These are phyloP conservation scores for Venustaconcha ellipsiformis DNA, from an alignment of 1,140 invertebrate species.

Conservation along the genomic window DNA sequence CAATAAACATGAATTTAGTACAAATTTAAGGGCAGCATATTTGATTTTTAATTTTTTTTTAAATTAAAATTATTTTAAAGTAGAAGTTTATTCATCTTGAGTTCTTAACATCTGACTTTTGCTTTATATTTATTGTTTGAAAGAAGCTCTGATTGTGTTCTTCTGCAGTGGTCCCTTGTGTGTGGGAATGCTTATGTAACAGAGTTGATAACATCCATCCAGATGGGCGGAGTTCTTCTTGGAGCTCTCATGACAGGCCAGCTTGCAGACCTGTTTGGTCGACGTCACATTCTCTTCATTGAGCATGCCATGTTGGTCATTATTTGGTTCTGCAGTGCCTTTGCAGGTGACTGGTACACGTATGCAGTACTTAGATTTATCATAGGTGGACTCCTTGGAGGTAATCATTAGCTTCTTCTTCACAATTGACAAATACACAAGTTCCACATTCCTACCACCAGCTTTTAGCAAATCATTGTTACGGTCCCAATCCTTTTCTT, in stretches of 20 bases:
- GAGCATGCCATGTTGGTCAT: constrained; percentile 46
- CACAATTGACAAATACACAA: no score
- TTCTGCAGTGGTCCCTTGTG: constrained; percentile 47
- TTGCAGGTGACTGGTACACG: constrained; percentile 47
- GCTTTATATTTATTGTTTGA: no score
- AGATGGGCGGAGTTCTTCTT: constrained; percentile 55
- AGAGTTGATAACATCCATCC: constrained; percentile 49
- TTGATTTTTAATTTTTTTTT: no score
- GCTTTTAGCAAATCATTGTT: no score
- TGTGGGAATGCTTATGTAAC: constrained; percentile 42
- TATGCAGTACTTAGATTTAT: constrained; percentile 51
- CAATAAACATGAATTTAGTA: no score
- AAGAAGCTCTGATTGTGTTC: background rate
- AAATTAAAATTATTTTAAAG: no score
- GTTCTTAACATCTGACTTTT: no score
- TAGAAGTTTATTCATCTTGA: no score
- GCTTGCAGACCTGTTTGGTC: constrained; percentile 53
- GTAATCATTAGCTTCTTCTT: constrained; percentile 21
- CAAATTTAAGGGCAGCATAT: no score
- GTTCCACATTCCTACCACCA: no score
- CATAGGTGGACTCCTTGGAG: constrained; percentile 49
- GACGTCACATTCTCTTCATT: constrained; percentile 50
- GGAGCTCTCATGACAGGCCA: constrained; percentile 56
- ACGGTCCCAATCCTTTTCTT: no score
- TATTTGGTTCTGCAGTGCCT: constrained; percentile 46